Conservation (phyloP, 2,113 vertebrate genomes). For the Erythrocercus mccallii region DNA sequence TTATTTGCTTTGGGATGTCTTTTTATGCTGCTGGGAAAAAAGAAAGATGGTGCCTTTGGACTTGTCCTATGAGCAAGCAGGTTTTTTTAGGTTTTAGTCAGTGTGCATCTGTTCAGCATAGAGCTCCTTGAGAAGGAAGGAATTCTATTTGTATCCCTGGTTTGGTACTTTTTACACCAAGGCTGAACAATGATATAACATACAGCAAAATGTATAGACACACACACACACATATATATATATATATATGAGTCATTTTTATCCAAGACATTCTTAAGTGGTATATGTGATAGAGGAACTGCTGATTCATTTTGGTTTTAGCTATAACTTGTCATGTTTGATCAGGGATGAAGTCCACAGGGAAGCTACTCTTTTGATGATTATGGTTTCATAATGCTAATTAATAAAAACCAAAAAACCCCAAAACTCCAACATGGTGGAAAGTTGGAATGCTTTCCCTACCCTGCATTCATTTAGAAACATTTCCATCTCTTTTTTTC, state of each 20-base stretch:
- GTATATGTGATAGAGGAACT: neutral
- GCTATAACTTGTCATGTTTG: fast-evolving
- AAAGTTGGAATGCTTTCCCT: neutral
- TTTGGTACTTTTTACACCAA: neutral
- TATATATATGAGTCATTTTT: neutral
- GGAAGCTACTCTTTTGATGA: neutral
- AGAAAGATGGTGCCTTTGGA: neutral
- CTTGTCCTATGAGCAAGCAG: neutral
- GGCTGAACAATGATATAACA: neutral
- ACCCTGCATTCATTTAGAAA: neutral
- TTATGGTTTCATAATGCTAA: neutral
- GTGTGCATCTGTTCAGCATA: neutral
- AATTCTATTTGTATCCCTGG: neutral
- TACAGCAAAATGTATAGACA: neutral
- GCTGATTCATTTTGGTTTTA: neutral
- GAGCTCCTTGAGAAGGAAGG: neutral
- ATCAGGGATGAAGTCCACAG: neutral
- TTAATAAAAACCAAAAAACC: neutral
- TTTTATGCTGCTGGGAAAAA: neutral
- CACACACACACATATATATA: neutral
- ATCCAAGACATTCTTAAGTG: neutral
- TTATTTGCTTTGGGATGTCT: neutral
- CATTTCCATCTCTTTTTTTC: neutral
- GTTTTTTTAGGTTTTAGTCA: neutral
- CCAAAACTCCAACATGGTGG: neutral